phyloP scores from a whole-genome alignment of 2,888 invertebrate genomes.

The Apodemia mormo region DNA sequence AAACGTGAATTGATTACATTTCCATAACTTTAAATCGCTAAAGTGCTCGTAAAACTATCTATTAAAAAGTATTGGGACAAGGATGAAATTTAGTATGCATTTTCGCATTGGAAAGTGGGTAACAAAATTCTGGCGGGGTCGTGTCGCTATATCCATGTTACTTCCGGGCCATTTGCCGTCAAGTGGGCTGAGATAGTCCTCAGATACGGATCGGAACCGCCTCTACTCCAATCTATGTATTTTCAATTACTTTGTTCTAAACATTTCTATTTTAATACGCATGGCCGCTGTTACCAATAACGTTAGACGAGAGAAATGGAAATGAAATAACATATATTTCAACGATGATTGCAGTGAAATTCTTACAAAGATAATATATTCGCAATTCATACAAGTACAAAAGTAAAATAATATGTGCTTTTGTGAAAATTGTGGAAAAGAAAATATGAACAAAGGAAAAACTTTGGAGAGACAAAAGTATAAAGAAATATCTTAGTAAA shows the following conservation, averaged over 20 bases:
- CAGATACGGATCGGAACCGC: constrained; percentile 65
- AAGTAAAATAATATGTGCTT: constrained; percentile 4
- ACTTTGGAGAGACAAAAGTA: not conserved
- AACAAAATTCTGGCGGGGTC: constrained; percentile 62
- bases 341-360: not conserved
- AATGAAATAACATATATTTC: constrained; percentile 1
- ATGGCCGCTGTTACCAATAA: constrained; percentile 27
- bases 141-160: constrained; percentile 68
- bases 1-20: not conserved
- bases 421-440: not conserved
- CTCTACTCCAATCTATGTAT: constrained; percentile 60
- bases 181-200: constrained; percentile 77
- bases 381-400: not conserved
- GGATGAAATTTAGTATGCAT: constrained; percentile 48
- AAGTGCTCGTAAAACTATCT: constrained; percentile 7
- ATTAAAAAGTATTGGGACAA: constrained; percentile 18
- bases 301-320: not conserved
- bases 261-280: constrained; percentile 35
- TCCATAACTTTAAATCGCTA: constrained; percentile 4
- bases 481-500: not conserved
- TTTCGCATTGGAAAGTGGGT: constrained; percentile 55
- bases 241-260: constrained; percentile 61
- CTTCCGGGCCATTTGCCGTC: constrained; percentile 71
- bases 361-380: not conserved
- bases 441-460: not conserved